phyloP scores from a whole-genome alignment of 2,888 invertebrate genomes.

The Pheosia tremula region DNA sequence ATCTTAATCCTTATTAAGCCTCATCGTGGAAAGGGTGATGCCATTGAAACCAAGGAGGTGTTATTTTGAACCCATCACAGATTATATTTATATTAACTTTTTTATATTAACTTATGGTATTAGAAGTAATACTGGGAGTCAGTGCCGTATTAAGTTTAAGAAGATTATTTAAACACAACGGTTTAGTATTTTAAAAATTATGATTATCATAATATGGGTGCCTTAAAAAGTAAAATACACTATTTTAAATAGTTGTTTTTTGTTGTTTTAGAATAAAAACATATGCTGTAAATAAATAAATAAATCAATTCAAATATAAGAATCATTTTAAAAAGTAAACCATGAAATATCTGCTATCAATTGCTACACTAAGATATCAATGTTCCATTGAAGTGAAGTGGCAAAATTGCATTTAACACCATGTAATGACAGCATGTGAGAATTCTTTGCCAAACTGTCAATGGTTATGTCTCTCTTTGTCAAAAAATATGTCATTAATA shows the following conservation, averaged over 20 bases:
- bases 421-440: slow-evolving; percentile 80
- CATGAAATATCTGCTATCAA: not conserved
- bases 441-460: slow-evolving; percentile 63
- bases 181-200: not conserved
- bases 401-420: slow-evolving; percentile 67
- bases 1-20: slow-evolving; percentile 82
- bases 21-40: slow-evolving; percentile 69
- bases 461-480: slow-evolving; percentile 79
- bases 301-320: no score
- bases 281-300: no score
- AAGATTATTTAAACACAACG: slow-evolving; percentile 50
- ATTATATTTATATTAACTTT: slow-evolving; percentile 64
- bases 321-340: no score
- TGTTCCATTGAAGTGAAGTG: slow-evolving; percentile 31
- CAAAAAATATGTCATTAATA: slow-evolving; percentile 78
- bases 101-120: slow-evolving; percentile 41
- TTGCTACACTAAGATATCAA: slow-evolving; percentile 32
- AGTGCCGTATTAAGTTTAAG: slow-evolving; percentile 45
- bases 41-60: slow-evolving; percentile 73
- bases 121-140: slow-evolving; percentile 72
- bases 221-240: no score
- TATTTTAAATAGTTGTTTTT: no score
- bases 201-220: not conserved
- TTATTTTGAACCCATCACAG: slow-evolving; percentile 73
- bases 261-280: no score